These are phyloP conservation scores for Platerodrilus igneus DNA, from an alignment of 2,888 invertebrate genomes.

Conservation along the genomic window DNA sequence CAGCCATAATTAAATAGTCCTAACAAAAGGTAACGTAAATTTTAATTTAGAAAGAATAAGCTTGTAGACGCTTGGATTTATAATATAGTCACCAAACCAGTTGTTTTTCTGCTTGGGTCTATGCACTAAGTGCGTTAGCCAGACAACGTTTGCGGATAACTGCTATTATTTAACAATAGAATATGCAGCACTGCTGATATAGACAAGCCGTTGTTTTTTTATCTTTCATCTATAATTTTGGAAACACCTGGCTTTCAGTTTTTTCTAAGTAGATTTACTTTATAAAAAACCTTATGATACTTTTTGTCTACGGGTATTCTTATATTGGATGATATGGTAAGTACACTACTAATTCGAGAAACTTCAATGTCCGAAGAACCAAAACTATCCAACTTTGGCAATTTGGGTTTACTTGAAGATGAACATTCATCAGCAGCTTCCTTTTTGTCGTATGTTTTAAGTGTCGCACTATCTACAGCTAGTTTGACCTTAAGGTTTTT, in stretches of 20 bases:
- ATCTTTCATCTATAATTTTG: constrained; percentile 3
- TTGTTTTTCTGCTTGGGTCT: constrained; percentile 29
- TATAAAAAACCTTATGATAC: no score
- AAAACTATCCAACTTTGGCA: no score
- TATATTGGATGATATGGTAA: no score
- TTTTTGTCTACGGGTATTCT: no score
- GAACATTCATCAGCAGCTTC: no score
- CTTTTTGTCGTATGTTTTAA: no score
- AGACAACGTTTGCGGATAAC: constrained; percentile 20
- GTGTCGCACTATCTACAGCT: no score
- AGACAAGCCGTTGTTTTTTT: not conserved
- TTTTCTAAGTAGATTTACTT: no score
- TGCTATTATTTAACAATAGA: constrained; percentile 6
- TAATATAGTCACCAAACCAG: constrained; percentile 31
- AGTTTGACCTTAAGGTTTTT: no score
- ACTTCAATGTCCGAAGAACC: no score
- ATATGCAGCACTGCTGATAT: constrained; percentile 1
- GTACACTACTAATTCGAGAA: no score
- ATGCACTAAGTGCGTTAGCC: constrained; percentile 23
- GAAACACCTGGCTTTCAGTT: not conserved
- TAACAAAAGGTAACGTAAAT: constrained; percentile 29
- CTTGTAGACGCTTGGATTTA: constrained; percentile 29
- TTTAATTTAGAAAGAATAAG: constrained; percentile 24
- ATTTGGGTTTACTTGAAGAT: no score
- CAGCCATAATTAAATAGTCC: constrained; percentile 31